A percentile compares a stretch with the other conserved stretches of the same genome.
phyloP scores from a whole-genome alignment of 2,113 vertebrate species.

The Cacatua alba region DNA sequence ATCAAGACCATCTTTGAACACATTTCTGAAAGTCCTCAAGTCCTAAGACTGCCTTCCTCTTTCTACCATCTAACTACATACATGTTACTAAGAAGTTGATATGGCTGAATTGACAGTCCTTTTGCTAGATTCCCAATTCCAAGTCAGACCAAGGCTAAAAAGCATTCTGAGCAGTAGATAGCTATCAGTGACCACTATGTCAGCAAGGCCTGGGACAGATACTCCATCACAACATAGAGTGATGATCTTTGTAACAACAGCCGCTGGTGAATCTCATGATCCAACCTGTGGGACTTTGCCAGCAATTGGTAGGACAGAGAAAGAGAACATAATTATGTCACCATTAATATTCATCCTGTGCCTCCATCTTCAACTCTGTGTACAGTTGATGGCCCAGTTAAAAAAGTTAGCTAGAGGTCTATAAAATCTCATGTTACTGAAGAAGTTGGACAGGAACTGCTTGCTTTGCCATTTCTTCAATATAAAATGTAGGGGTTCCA shows the following conservation, averaged over 20 bases:
- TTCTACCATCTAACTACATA: accelerated
- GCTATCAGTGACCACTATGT: too few relatives aligned
- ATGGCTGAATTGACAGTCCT: not conserved
- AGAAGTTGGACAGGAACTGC: not conserved
- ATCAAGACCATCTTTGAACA: not conserved
- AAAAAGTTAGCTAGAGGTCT: not conserved
- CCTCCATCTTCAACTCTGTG: not conserved
- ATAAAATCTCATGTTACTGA: not conserved
- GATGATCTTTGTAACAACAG: not conserved
- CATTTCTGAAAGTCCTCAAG: not conserved
- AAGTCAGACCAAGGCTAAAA: not conserved
- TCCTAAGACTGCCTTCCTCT: not conserved
- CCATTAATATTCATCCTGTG: not conserved
- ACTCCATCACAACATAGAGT: not conserved
- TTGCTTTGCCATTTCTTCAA: not conserved
- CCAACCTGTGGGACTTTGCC: not conserved
- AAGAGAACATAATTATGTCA: not conserved
- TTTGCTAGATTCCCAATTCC: not conserved
- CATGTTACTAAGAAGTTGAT: not conserved
- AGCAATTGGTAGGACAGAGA: not conserved
- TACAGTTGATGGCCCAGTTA: not conserved
- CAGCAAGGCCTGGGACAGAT: not conserved
- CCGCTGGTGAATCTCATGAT: not conserved
- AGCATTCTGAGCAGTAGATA: not conserved
- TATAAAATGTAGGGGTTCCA: not conserved